Evolutionary conservation across 2,888 invertebrate genomes (phyloP).

Genomic region (Venustoraphidia nigricollis): DNA sequence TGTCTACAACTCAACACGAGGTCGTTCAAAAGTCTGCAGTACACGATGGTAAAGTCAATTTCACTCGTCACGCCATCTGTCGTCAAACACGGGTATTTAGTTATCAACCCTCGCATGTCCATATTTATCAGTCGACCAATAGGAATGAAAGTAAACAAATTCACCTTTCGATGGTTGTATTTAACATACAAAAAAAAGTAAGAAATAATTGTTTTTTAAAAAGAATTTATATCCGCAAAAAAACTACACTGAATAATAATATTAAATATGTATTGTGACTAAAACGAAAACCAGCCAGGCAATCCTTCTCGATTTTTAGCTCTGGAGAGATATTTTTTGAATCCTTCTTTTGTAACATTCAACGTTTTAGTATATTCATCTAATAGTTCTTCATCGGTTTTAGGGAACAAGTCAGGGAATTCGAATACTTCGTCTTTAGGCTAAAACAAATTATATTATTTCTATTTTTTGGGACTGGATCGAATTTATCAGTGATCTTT

Average conservation of each 20-base stretch:
- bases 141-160: too few species aligned
- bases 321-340: constrained; percentile 39
- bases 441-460: constrained; percentile 31
- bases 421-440: constrained; percentile 53
- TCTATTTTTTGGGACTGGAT: background rate
- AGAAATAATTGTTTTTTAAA: too few species aligned
- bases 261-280: constrained; percentile 16
- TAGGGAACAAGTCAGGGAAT: constrained; percentile 58
- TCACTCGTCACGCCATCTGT: too few species aligned
- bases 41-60: too few species aligned
- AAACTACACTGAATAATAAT: background rate
- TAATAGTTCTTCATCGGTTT: constrained; percentile 32
- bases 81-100: too few species aligned
- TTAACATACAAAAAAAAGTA: too few species aligned
- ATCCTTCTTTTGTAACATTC: constrained; percentile 44
- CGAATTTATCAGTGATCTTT: background rate
- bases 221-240: too few species aligned
- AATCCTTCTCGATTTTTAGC: constrained; percentile 54
- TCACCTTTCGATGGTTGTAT: too few species aligned
- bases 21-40: too few species aligned
- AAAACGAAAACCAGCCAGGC: constrained; percentile 68
- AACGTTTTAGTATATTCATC: constrained; percentile 42
- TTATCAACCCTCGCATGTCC: too few species aligned
- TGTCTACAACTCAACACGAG: too few species aligned
- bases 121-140: too few species aligned